Evolutionary conservation across 2,113 vertebrate genomes (phyloP).

Genomic region (Chionomys nivalis): DNA sequence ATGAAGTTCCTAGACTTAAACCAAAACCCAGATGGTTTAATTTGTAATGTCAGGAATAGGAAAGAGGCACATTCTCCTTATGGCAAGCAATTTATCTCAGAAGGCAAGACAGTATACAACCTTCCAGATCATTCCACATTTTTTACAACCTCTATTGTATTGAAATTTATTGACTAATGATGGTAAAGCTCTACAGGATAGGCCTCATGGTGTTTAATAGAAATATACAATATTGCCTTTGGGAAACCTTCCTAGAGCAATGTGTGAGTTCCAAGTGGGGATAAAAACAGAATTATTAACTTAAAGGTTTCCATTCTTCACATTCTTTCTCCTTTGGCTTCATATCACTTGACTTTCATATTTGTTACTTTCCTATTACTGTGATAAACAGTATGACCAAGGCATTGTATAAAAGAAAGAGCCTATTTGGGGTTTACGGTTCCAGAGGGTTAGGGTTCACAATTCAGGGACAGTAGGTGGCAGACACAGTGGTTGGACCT

Average conservation of each 20-base stretch:
- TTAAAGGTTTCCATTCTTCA: conserved; percentile 30
- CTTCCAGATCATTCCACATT: conserved; percentile 26
- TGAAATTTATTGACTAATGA: conserved; percentile 46
- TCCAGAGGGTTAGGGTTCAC: background rate
- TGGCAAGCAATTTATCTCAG: conserved; percentile 51
- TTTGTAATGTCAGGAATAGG: conserved; percentile 49
- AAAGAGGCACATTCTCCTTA: conserved; percentile 36
- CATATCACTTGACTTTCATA: background rate
- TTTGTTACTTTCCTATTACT: background rate
- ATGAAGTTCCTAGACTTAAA: conserved; percentile 63
- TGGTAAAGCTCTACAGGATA: background rate
- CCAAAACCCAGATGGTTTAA: conserved; percentile 57
- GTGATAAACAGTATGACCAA: background rate
- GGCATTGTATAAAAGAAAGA: too few species aligned
- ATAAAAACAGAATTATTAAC: background rate
- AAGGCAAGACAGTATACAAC: conserved; percentile 39
- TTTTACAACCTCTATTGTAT: conserved; percentile 14
- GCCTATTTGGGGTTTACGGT: background rate
- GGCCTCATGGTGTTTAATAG: background rate
- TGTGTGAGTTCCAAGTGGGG: conserved; percentile 22
- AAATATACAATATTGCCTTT: conserved; percentile 10
- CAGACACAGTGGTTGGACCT: background rate
- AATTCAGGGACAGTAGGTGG: background rate
- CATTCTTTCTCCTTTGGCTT: conserved; percentile 25
- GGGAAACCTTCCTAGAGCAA: conserved; percentile 13